Evolutionary conservation across 2,888 invertebrate genomes (phyloP), one percentile per base, ranked within the genome.

Genomic region (Zygothrica quintamaculata): DNA sequence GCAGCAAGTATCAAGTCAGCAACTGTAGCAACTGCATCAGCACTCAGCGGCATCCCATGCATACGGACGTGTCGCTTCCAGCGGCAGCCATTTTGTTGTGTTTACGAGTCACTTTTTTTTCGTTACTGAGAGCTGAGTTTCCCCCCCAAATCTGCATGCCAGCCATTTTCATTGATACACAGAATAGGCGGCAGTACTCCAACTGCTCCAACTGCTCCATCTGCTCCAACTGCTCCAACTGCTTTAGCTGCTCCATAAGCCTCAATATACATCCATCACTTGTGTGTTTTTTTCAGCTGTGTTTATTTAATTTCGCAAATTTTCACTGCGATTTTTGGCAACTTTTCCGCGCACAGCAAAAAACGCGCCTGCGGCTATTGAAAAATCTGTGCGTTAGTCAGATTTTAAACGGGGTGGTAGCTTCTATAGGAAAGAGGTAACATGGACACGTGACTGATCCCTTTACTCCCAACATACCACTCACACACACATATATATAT

Each of bases 261-360:
- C 36, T 9, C 1, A 4, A 5, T 12, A 13, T 12, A 9, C 15
- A 12, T 13, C 65, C 67, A 67, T 58, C 29, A 29, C 3, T 7
- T 29, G 29, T 29, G 29, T 29, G 29, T 65, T 81, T 69, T 55
- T 50, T 39, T 8, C 44, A 26, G 18, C 55, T 66, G 64, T 87
- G 87, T 88, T 87, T 87, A 87, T 88, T 88, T 88, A 88, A 88
- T 87, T 87, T 77, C 29, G 55, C 61, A 74, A 76, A 84, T 81
- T 62, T 86, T 74, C 74, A 65, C 70, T 71, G 81, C 72, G 68
- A 75, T 82, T 82, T 82, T 77, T 60, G 11, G 51, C 58, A 51
- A 64, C 65, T 67, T 65, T 61, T 18, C 25, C 12, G 40, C 40
- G 58, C 26, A 58, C 51, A 15, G 56, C 61, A 66, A 82, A 84